Evolutionary conservation across 2,797 vertebrate species (phyloP).

Genomic region (Aldrovandia affinis): DNA sequence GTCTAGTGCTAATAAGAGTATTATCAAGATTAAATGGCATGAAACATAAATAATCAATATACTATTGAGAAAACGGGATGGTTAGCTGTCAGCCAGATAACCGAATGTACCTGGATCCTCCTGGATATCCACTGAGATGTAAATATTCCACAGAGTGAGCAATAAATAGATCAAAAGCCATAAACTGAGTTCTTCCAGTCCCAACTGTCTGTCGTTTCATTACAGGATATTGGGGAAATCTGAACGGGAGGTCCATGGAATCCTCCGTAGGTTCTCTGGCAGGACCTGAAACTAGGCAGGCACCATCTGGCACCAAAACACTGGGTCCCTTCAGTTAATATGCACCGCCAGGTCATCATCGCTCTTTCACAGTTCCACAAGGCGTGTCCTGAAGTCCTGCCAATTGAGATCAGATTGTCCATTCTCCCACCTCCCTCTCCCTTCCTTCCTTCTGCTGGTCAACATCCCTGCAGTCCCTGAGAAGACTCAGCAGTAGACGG

Average conservation of each 20-base stretch:
- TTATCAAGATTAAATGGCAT: neutral
- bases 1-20: neutral
- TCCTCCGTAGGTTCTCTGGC: neutral
- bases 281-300: neutral
- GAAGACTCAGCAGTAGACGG: slow-evolving; percentile 82
- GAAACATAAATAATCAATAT: neutral
- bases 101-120: neutral
- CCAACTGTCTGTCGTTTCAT: neutral
- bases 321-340: neutral
- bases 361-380: neutral
- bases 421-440: neutral
- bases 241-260: neutral
- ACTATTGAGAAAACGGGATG: neutral
- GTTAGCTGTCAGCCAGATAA: neutral
- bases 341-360: neutral
- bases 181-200: neutral
- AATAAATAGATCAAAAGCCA: neutral
- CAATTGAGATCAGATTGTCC: neutral
- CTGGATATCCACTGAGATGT: neutral
- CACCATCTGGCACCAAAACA: neutral
- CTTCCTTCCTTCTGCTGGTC: slow-evolving; percentile 8
- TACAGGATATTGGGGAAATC: neutral
- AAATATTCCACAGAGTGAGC: neutral
- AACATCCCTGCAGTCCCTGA: neutral
- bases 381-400: neutral